Conservation (phyloP, 2,888 invertebrate species). For the Pardosa pseudoannulata region DNA sequence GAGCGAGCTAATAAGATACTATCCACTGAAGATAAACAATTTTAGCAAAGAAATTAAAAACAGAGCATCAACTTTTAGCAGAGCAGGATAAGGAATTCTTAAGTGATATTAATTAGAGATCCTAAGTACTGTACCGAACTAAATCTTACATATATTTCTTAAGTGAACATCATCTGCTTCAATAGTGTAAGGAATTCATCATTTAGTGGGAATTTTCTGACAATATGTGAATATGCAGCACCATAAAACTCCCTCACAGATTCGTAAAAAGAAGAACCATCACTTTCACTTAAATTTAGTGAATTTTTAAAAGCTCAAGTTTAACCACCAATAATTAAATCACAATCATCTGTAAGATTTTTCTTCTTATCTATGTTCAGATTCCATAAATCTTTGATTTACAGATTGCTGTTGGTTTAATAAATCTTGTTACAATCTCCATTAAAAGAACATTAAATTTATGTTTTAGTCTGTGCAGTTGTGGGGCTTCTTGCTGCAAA, state of each 20-base stretch:
- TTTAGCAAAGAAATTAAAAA: slow-evolving; percentile 40
- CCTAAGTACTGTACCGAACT: not conserved
- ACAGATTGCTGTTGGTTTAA: too few relatives aligned
- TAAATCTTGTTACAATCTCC: too few relatives aligned
- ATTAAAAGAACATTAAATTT: too few relatives aligned
- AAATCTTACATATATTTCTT: not conserved
- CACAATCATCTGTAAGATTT: not conserved
- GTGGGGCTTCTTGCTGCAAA: too few relatives aligned
- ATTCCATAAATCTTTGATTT: too few relatives aligned
- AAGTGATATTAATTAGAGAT: not conserved
- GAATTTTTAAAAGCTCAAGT: too few relatives aligned
- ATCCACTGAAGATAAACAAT: slow-evolving; percentile 31
- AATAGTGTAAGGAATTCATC: not conserved
- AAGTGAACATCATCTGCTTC: too few relatives aligned
- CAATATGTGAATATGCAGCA: not conserved
- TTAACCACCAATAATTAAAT: not conserved
- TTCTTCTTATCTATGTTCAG: not conserved
- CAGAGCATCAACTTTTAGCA: slow-evolving; percentile 38
- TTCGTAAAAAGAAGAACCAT: not conserved
- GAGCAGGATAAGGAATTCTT: too few relatives aligned
- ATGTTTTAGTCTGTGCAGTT: too few relatives aligned
- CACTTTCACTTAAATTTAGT: not conserved
- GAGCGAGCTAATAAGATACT: slow-evolving; percentile 43
- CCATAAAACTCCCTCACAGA: not conserved
- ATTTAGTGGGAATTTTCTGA: not conserved